phyloP scores from a whole-genome alignment of 2,797 vertebrate genomes.

The Semaprochilodus insignis region DNA sequence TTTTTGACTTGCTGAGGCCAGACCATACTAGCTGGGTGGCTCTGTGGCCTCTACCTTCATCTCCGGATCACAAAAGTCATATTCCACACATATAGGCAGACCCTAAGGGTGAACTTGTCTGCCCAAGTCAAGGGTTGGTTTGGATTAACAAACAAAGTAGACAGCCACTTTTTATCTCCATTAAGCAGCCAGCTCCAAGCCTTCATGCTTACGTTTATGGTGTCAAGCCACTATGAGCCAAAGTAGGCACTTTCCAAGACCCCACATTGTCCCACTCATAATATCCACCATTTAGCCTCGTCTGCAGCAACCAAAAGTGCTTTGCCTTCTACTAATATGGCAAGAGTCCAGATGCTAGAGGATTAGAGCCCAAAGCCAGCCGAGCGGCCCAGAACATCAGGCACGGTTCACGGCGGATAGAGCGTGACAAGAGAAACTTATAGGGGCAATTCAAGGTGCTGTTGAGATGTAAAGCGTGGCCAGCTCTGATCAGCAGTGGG shows the following conservation, averaged over 20 bases:
- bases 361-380: not conserved
- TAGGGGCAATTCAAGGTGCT: slow-evolving; percentile 24
- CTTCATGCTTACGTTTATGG: slow-evolving; percentile 13
- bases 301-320: slow-evolving; percentile 22
- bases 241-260: slow-evolving; percentile 12
- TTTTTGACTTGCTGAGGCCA: slow-evolving; percentile 60
- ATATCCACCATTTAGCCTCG: slow-evolving; percentile 17
- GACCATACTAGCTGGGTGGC: not conserved
- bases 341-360: not conserved
- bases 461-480: slow-evolving; percentile 43
- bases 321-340: slow-evolving; percentile 9
- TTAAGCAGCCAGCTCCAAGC: not conserved
- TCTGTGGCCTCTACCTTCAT: no score
- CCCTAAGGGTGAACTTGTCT: not conserved
- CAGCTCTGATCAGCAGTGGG: slow-evolving; percentile 36
- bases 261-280: slow-evolving; percentile 7
- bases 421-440: slow-evolving; percentile 17
- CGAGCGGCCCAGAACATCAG: not conserved
- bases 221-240: slow-evolving; percentile 5
- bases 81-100: not conserved
- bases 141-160: not conserved
- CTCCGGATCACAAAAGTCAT: not conserved
- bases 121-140: not conserved
- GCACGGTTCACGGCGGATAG: not conserved
- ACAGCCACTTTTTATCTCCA: not conserved